A percentile compares a stretch with the other conserved stretches of the same genome.
These are phyloP conservation scores for Sebastes schlegelii DNA, from an alignment of 2,113 vertebrate species.

Conservation along the genomic window DNA sequence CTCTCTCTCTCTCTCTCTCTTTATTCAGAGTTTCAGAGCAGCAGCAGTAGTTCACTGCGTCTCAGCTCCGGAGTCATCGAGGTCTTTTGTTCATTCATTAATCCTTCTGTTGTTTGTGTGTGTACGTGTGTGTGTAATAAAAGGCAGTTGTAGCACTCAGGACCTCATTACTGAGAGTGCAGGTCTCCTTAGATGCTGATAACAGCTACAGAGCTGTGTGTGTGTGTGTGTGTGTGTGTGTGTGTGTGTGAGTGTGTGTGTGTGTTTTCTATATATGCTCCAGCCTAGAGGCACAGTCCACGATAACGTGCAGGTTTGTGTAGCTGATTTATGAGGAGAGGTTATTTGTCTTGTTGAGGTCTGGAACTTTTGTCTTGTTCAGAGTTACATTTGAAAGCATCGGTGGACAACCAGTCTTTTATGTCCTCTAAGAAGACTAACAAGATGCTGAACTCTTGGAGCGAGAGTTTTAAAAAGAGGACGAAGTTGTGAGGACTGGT, in stretches of 20 bases:
- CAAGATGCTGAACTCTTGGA: background rate
- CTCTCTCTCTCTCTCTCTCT: too few species aligned
- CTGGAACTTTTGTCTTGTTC: background rate
- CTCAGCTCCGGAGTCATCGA: background rate
- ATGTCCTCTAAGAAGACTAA: background rate
- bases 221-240: slow-evolving; percentile 3
- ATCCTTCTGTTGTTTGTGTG: background rate
- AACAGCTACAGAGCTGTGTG: slow-evolving; percentile 25
- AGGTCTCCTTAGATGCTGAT: slow-evolving; percentile 26
- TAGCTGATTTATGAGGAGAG: background rate
- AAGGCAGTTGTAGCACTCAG: slow-evolving; percentile 38
- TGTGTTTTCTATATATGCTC: too few species aligned
- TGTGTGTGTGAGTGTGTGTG: too few species aligned
- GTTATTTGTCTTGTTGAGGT: background rate
- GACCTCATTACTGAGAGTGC: slow-evolving; percentile 57
- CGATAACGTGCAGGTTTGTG: background rate
- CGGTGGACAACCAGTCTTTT: background rate
- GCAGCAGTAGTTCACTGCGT: slow-evolving; percentile 28
- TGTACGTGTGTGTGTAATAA: slow-evolving; percentile 12
- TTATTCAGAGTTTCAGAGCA: background rate
- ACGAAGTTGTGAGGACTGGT: too few species aligned
- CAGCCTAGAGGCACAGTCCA: background rate
- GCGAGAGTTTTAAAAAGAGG: too few species aligned
- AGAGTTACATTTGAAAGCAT: background rate
- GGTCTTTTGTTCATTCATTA: slow-evolving; percentile 10